Percentiles rank a stretch among this genome's conserved stretches.
phyloP scores from a whole-genome alignment of 64 coral and sea anemone genomes.

The Montipora efflorescens region DNA sequence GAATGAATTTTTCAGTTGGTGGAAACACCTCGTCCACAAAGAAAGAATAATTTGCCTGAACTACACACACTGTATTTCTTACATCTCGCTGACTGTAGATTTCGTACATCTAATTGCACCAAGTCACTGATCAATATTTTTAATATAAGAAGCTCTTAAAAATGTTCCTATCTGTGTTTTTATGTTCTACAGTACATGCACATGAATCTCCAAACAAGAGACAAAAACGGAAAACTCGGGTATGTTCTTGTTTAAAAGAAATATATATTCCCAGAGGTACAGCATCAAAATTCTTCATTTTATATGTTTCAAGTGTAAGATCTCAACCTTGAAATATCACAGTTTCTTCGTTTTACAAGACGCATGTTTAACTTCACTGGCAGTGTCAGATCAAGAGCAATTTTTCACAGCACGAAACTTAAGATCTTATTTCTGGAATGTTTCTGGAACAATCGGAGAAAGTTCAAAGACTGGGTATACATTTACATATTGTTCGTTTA shows the following conservation, averaged over 20 bases:
- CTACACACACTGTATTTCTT: too few relatives aligned
- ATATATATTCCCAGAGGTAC: too few relatives aligned
- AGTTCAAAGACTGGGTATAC: slow-evolving; percentile 4
- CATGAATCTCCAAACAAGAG: too few relatives aligned
- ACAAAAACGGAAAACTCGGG: too few relatives aligned
- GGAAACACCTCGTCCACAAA: too few relatives aligned
- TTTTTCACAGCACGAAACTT: neutral
- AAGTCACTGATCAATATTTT: neutral
- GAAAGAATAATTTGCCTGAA: too few relatives aligned
- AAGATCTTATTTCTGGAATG: slow-evolving; percentile 21
- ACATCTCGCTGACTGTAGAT: too few relatives aligned
- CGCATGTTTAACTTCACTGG: neutral
- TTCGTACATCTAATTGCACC: too few relatives aligned
- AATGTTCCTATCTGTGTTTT: neutral
- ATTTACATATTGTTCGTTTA: neutral
- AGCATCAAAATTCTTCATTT: too few relatives aligned
- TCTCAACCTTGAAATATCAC: too few relatives aligned
- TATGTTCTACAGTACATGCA: neutral
- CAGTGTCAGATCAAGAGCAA: neutral
- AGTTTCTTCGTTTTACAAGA: neutral
- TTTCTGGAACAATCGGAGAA: neutral
- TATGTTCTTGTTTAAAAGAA: too few relatives aligned
- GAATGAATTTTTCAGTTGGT: neutral
- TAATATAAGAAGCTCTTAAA: neutral
- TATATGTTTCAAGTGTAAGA: too few relatives aligned